A percentile compares a stretch with the other conserved stretches of the same genome.
These are phyloP conservation scores for Calliopum simillimum DNA, from an alignment of 2,888 invertebrate genomes.

Conservation along the genomic window DNA sequence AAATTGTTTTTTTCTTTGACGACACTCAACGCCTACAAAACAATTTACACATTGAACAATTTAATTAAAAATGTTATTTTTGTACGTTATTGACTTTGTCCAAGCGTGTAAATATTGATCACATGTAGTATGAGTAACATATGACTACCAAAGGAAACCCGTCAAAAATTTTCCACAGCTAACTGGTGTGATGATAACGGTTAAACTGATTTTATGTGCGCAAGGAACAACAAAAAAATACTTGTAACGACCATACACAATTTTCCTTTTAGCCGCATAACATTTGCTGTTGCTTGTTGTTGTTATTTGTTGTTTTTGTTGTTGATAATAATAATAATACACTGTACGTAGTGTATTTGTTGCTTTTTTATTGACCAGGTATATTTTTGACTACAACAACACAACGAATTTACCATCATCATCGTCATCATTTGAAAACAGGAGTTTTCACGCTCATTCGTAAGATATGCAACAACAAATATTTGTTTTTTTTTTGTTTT, in stretches of 20 bases:
- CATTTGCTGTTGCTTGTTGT: neutral
- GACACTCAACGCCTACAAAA: no score
- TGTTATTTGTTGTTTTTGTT: neutral
- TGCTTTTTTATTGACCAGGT: slow-evolving; percentile 2
- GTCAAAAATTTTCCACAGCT: neutral
- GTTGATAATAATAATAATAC: neutral
- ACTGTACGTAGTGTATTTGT: neutral
- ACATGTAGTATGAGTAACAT: no score
- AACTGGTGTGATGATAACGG: neutral
- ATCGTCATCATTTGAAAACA: neutral
- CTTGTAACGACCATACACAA: neutral
- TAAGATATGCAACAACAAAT: slow-evolving; percentile 26
- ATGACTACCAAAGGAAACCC: neutral
- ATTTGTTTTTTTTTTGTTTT: neutral
- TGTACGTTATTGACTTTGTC: no score
- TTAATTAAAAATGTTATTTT: no score
- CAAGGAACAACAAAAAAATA: neutral
- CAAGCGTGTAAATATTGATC: no score
- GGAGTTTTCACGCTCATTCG: slow-evolving; percentile 4
- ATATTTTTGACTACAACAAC: neutral
- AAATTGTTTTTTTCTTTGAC: no score
- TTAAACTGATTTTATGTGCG: neutral
- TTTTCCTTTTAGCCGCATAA: neutral
- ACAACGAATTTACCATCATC: neutral
- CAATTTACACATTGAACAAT: no score